These are phyloP conservation scores for Hydrophis major DNA, from an alignment of 2,797 vertebrate genomes.

Conservation along the genomic window DNA sequence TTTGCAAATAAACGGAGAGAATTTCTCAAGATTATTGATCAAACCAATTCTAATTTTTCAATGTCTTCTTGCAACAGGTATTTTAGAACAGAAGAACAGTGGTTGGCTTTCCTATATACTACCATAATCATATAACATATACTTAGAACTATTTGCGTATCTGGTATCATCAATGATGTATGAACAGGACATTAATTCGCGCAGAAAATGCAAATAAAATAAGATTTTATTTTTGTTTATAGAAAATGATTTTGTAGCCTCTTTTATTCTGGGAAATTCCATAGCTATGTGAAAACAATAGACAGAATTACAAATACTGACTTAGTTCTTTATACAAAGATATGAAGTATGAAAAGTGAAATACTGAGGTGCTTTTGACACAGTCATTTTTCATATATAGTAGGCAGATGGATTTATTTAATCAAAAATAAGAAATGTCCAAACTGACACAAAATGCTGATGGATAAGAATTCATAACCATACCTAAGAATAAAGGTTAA, in stretches of 20 bases:
- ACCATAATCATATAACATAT: fast-evolving
- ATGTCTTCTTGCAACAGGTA: conserved; percentile 23
- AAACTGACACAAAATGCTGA: neutral
- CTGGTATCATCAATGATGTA: neutral
- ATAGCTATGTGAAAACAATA: neutral
- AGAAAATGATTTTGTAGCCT: neutral
- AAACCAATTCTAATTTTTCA: conserved; percentile 39
- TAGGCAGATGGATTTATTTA: neutral
- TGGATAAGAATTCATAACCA: neutral
- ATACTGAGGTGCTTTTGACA: neutral
- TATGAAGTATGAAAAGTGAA: conserved; percentile 1
- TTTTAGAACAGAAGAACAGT: neutral
- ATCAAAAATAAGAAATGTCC: neutral
- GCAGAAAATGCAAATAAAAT: neutral
- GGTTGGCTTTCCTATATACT: neutral
- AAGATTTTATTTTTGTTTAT: neutral
- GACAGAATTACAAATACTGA: neutral
- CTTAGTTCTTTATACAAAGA: neutral
- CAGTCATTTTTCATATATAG: neutral
- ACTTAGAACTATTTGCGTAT: neutral
- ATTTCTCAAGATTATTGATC: conserved; percentile 19
- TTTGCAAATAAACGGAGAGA: conserved; percentile 47
- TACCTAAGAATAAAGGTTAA: neutral
- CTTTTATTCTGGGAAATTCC: neutral
- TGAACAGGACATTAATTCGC: neutral